Percentiles rank a stretch among this genome's conserved stretches.
Evolutionary conservation across 2,888 invertebrate species (phyloP).

Genomic region (Endomychus coccineus): DNA sequence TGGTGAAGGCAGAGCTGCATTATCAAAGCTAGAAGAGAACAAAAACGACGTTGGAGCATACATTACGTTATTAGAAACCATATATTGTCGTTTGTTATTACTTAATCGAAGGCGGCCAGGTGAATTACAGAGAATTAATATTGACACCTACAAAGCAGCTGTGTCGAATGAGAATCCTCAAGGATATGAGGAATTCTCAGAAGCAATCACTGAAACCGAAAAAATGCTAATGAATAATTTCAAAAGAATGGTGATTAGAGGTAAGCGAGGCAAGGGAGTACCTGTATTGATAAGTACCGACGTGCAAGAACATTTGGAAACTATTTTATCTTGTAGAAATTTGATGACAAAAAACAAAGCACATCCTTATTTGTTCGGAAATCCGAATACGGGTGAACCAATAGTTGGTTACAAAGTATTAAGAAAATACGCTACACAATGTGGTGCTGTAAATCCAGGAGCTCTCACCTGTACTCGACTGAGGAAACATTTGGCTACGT

Average conservation of each 20-base stretch:
- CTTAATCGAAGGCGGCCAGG: conserved; percentile 23
- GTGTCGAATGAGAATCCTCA: too few species aligned
- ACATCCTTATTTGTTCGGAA: conserved; percentile 16
- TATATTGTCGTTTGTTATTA: conserved; percentile 23
- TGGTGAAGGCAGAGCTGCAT: conserved; percentile 6
- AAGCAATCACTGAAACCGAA: too few species aligned
- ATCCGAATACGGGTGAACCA: conserved; percentile 10
- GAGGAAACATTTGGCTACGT: conserved; percentile 27
- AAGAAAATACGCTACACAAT: conserved; percentile 14
- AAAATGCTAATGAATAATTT: conserved; percentile 18
- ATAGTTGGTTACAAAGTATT: conserved; percentile 18
- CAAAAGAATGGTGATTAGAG: conserved; percentile 25
- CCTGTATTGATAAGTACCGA: conserved; percentile 23
- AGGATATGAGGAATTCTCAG: too few species aligned
- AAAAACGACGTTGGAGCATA: conserved; percentile 12
- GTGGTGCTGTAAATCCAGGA: conserved; percentile 24
- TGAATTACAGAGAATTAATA: conserved; percentile 13
- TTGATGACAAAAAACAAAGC: too few species aligned
- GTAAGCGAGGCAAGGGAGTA: conserved; percentile 25
- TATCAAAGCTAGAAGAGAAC: conserved; percentile 11
- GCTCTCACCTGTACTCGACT: conserved; percentile 23
- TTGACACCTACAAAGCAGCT: too few species aligned
- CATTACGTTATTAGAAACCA: conserved; percentile 14
- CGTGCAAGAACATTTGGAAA: conserved; percentile 22
- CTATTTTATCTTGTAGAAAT: too few species aligned